These are phyloP conservation scores for Anguilla anguilla DNA, from an alignment of 2,797 vertebrate species.

Conservation along the genomic window DNA sequence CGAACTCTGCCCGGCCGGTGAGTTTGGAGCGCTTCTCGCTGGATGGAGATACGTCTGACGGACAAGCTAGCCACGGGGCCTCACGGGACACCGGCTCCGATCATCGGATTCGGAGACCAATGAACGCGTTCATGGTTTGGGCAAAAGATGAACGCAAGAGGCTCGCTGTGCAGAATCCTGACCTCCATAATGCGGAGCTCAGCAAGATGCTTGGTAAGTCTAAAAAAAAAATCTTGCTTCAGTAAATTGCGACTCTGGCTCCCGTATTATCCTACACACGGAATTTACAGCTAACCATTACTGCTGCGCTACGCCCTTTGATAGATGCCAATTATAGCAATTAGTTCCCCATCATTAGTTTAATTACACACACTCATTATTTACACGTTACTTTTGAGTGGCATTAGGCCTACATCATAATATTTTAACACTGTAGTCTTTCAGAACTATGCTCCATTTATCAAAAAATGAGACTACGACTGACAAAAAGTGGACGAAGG, in stretches of 20 bases:
- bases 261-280: neutral
- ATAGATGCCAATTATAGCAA: too few species aligned
- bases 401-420: too few species aligned
- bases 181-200: slow-evolving; percentile 97
- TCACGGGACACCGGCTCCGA: slow-evolving; percentile 76
- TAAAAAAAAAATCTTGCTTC: neutral
- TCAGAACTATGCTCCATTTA: too few species aligned
- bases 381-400: too few species aligned
- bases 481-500: too few species aligned
- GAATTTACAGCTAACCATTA: too few species aligned
- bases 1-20: slow-evolving; percentile 89
- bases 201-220: slow-evolving; percentile 98
- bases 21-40: slow-evolving; percentile 80
- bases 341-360: too few species aligned
- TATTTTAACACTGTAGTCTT: too few species aligned
- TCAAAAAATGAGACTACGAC: too few species aligned
- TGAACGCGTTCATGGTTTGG: slow-evolving; percentile 99
- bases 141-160: slow-evolving; percentile 97
- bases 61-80: slow-evolving; percentile 70
- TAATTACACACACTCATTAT: too few species aligned
- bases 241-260: too few species aligned
- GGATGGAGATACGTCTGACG: slow-evolving; percentile 77
- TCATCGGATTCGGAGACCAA: slow-evolving; percentile 91
- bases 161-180: slow-evolving; percentile 93
- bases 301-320: too few species aligned